phyloP scores from a whole-genome alignment of 2,888 invertebrate species.

The Scelioninae gen. 2 region DNA sequence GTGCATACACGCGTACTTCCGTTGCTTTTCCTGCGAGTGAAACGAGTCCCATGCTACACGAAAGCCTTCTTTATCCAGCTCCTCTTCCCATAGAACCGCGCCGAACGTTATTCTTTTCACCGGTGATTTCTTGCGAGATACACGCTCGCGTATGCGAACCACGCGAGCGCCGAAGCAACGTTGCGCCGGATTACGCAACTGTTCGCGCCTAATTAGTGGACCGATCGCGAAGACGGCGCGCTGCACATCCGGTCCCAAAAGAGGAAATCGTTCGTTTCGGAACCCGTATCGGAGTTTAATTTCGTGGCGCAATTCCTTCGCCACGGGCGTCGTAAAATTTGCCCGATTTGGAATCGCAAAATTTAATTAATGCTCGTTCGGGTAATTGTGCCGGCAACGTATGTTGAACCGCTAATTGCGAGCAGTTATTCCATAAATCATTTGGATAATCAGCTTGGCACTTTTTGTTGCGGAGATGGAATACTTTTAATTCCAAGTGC shows the following conservation, averaged over 20 bases:
- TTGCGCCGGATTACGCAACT: slow-evolving; percentile 47
- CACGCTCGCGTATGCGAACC: slow-evolving; percentile 33
- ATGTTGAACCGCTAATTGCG: not conserved
- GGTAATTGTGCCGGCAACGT: not conserved
- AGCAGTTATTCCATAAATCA: not conserved
- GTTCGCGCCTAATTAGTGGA: slow-evolving; percentile 52
- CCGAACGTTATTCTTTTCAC: slow-evolving; percentile 52
- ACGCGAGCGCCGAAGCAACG: slow-evolving; percentile 29
- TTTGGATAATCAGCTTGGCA: no score
- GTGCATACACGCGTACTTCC: slow-evolving; percentile 43
- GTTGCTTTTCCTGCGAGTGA: slow-evolving; percentile 54
- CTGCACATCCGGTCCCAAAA: slow-evolving; percentile 33
- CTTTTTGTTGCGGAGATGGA: no score
- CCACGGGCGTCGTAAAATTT: not conserved
- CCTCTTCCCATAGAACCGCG: slow-evolving; percentile 55
- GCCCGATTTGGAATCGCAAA: not conserved
- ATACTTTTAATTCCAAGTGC: no score
- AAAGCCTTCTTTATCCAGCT: slow-evolving; percentile 43
- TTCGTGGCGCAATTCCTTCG: not conserved
- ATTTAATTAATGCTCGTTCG: not conserved
- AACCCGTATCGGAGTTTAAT: not conserved
- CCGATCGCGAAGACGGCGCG: slow-evolving; percentile 35
- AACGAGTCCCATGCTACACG: slow-evolving; percentile 53
- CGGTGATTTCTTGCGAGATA: slow-evolving; percentile 53
- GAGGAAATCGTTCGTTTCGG: slow-evolving; percentile 22